Percentiles rank a stretch among this genome's conserved stretches.
These are phyloP conservation scores for Drosophila mayri DNA, from an alignment of 1,140 invertebrate genomes.

Conservation along the genomic window DNA sequence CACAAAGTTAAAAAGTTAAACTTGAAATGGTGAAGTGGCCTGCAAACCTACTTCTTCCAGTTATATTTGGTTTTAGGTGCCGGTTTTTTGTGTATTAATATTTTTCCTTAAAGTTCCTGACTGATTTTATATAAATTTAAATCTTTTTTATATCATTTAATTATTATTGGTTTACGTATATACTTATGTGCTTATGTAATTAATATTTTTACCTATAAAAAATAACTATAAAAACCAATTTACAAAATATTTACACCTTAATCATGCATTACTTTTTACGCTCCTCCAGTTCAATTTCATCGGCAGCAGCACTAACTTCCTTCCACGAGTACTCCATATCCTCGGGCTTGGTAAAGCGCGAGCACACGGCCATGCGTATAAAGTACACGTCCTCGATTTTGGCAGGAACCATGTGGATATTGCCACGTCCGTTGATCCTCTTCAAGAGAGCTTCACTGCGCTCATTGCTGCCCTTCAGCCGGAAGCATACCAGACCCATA, in stretches of 20 bases:
- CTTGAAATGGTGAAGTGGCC: neutral
- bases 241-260: neutral
- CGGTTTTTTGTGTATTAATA: neutral
- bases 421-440: constrained; percentile 94
- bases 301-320: constrained; percentile 91
- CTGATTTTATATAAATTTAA: no score
- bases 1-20: neutral
- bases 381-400: constrained; percentile 94
- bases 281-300: constrained; percentile 87
- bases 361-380: constrained; percentile 96
- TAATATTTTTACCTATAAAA: neutral
- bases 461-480: constrained; percentile 94
- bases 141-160: neutral
- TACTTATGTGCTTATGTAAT: neutral
- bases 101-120: no score
- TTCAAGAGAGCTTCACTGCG: constrained; percentile 93
- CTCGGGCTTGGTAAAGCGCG: constrained; percentile 91
- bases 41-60: neutral
- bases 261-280: neutral
- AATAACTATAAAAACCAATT: neutral
- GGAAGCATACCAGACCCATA: constrained; percentile 97
- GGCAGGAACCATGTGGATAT: constrained; percentile 97
- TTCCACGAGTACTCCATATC: constrained; percentile 95
- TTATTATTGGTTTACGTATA: neutral
- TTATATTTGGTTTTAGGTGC: neutral